Conservation (phyloP, 2,797 vertebrate species). For the Capromys pilorides region DNA sequence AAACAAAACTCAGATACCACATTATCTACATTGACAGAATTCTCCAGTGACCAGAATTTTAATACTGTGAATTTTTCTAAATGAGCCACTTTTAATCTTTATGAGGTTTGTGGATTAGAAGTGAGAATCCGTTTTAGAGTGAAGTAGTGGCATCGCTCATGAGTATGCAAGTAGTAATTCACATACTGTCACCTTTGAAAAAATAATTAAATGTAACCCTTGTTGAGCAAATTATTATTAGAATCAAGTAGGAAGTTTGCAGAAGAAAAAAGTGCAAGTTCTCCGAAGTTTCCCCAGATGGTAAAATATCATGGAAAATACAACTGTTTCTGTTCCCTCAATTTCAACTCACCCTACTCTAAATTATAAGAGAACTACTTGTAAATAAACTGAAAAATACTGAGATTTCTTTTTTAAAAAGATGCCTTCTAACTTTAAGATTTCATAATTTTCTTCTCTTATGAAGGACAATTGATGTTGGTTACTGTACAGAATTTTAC, state of each 20-base stretch:
- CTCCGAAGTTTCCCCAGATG: not conserved
- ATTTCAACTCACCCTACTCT: not conserved
- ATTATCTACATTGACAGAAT: conserved; percentile 46
- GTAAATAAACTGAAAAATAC: conserved; percentile 21
- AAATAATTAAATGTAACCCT: conserved; percentile 9
- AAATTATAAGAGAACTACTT: not conserved
- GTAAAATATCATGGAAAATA: conserved; percentile 49
- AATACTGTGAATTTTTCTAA: conserved; percentile 46
- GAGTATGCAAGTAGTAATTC: conserved; percentile 50
- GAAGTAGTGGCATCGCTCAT: not conserved
- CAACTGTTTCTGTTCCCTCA: conserved; percentile 20
- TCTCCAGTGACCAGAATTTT: conserved; percentile 47
- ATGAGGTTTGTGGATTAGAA: conserved; percentile 12
- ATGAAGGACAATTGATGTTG: not conserved
- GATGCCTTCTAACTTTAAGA: not conserved
- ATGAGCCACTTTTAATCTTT: conserved; percentile 10
- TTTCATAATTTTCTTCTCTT: conserved; percentile 46
- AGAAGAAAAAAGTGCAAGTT: conserved; percentile 30
- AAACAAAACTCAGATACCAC: conserved; percentile 25
- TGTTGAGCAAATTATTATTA: conserved; percentile 24
- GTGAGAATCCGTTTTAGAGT: not conserved
- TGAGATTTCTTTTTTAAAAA: not conserved
- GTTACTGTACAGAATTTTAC: conserved; percentile 5
- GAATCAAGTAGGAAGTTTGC: not conserved
- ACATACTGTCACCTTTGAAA: not conserved